Percentiles rank a stretch among this genome's conserved stretches.
phyloP scores from a whole-genome alignment of 37 sponge, comb jelly and placozoan species.

The Tethya wilhelma region DNA sequence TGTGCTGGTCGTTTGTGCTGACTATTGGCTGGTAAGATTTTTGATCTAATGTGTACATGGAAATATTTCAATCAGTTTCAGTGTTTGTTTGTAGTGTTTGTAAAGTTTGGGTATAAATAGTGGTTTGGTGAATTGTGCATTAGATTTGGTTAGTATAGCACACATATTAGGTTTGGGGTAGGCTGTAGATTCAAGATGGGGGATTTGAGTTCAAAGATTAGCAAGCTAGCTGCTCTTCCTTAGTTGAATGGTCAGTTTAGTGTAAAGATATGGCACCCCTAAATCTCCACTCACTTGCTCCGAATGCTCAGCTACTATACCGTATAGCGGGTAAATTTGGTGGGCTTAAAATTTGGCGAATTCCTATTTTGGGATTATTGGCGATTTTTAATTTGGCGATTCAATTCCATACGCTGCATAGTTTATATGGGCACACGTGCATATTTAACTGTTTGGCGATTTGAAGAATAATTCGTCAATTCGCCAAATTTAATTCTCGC shows the following conservation, averaged over 20 bases:
- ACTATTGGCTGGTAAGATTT: constrained; percentile 52
- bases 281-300: too few relatives aligned
- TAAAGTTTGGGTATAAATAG: not conserved
- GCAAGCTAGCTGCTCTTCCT: not conserved
- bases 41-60: not conserved
- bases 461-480: too few relatives aligned
- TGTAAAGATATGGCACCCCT: too few relatives aligned
- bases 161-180: not conserved
- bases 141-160: not conserved
- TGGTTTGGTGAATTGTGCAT: not conserved
- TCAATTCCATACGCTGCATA: too few relatives aligned
- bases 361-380: too few relatives aligned
- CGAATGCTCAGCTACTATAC: too few relatives aligned
- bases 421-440: too few relatives aligned
- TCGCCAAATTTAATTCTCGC: too few relatives aligned
- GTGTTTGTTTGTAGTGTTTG: not conserved
- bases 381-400: too few relatives aligned
- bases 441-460: too few relatives aligned
- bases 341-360: too few relatives aligned
- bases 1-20: constrained; percentile 47
- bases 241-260: not conserved
- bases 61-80: not conserved
- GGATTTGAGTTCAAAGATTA: not conserved
- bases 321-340: too few relatives aligned
- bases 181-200: not conserved